Evolutionary conservation across 2,888 invertebrate species (phyloP).

Genomic region (Tanytarsus gracilentus): DNA sequence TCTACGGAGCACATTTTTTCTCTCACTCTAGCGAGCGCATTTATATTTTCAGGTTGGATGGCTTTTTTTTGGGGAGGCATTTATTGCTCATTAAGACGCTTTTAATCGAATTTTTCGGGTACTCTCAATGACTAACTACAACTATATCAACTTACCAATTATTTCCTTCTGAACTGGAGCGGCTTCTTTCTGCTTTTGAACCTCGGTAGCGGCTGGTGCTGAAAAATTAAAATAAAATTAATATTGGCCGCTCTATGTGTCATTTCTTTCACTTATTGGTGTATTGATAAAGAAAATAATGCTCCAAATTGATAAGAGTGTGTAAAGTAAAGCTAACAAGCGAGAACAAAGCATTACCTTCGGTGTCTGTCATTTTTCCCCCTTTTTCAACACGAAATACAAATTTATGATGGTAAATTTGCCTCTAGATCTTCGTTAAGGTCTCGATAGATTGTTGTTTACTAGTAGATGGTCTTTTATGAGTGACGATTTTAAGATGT

Average conservation of each 20-base stretch:
- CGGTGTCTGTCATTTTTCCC: slow-evolving; percentile 25
- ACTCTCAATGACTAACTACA: no score
- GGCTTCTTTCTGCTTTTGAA: not conserved
- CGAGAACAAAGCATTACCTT: slow-evolving; percentile 8
- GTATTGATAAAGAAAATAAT: not conserved
- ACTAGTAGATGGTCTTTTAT: slow-evolving; percentile 19
- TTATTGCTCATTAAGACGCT: no score
- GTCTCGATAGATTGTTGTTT: not conserved
- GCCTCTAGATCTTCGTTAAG: not conserved
- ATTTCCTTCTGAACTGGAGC: slow-evolving; percentile 16
- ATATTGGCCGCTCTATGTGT: not conserved
- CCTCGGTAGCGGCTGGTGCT: slow-evolving; percentile 19
- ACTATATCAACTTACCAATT: slow-evolving; percentile 20
- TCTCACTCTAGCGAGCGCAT: no score
- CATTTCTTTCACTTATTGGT: not conserved
- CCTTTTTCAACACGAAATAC: slow-evolving; percentile 26
- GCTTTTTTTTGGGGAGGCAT: not conserved
- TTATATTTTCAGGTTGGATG: slow-evolving; percentile 24
- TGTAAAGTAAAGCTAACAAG: not conserved
- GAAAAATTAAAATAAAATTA: not conserved
- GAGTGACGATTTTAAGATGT: slow-evolving; percentile 25
- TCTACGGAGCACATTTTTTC: slow-evolving; percentile 16
- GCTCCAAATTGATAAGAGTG: not conserved
- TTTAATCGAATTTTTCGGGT: no score
- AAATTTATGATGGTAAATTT: slow-evolving; percentile 22